Conservation (phyloP, 2,113 vertebrate species). For the Lophura nycthemera region DNA sequence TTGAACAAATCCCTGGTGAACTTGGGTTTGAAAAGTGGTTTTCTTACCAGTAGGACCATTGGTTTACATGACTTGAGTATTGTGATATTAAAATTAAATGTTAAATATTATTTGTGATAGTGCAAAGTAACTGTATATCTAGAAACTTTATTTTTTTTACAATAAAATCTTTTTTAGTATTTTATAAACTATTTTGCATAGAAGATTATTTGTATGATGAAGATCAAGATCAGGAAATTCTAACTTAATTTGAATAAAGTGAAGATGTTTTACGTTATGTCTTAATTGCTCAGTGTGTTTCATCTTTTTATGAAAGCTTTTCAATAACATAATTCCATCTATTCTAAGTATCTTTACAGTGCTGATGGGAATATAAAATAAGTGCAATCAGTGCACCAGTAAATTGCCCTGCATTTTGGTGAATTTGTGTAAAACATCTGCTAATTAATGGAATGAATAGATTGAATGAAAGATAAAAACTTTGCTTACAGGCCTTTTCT, state of each 20-base stretch:
- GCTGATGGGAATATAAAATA: background rate
- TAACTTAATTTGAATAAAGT: constrained; percentile 75
- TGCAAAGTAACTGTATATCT: constrained; percentile 43
- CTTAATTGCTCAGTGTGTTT: background rate
- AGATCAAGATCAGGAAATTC: background rate
- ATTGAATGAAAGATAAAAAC: background rate
- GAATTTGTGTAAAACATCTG: background rate
- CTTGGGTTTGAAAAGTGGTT: constrained; percentile 31
- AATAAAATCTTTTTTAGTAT: constrained; percentile 48
- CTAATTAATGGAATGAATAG: constrained; percentile 1
- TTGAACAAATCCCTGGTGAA: background rate
- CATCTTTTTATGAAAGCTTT: background rate
- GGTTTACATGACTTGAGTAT: constrained; percentile 38
- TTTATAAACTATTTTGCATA: constrained; percentile 76
- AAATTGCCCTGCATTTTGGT: background rate
- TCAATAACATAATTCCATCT: background rate
- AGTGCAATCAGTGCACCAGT: background rate
- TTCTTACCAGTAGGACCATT: constrained; percentile 23
- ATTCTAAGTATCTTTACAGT: background rate
- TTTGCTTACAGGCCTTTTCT: background rate
- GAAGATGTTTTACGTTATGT: constrained; percentile 10
- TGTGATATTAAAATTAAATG: background rate
- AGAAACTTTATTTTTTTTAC: constrained; percentile 75
- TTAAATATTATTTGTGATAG: constrained; percentile 38
- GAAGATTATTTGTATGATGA: constrained; percentile 69